Conservation (phyloP, 2,113 vertebrate genomes). For the Sander vitreus region DNA sequence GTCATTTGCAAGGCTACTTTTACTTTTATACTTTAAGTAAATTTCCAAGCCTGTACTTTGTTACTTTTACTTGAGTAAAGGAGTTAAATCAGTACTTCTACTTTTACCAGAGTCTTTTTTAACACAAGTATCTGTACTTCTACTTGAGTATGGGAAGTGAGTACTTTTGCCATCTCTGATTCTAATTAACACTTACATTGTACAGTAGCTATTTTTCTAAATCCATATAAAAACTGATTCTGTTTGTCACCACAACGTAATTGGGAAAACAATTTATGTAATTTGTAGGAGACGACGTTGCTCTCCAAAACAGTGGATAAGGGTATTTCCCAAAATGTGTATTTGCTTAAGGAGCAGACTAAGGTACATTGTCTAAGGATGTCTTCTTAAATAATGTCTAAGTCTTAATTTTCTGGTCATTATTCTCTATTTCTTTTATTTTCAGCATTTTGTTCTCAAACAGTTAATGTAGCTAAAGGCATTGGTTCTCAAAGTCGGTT, state of each 20-base stretch:
- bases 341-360: not conserved
- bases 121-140: too few relatives aligned
- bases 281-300: not conserved
- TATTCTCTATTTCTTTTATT: slow-evolving; percentile 14
- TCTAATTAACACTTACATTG: not conserved
- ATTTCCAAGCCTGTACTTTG: too few relatives aligned
- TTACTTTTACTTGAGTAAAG: too few relatives aligned
- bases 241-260: not conserved
- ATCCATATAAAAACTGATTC: not conserved
- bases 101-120: too few relatives aligned
- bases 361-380: not conserved
- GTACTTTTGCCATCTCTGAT: too few relatives aligned
- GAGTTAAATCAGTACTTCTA: too few relatives aligned
- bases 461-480: not conserved
- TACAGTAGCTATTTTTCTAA: not conserved
- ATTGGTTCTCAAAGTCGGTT: slow-evolving; percentile 4
- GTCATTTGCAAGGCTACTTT: too few relatives aligned
- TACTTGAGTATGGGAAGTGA: too few relatives aligned
- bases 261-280: not conserved
- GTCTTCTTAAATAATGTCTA: not conserved
- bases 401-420: not conserved
- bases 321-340: not conserved
- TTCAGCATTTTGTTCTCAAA: slow-evolving; percentile 2
- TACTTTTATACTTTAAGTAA: too few relatives aligned
- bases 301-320: not conserved